phyloP scores from a whole-genome alignment of 1,140 invertebrate genomes.

The Ostrea edulis region DNA sequence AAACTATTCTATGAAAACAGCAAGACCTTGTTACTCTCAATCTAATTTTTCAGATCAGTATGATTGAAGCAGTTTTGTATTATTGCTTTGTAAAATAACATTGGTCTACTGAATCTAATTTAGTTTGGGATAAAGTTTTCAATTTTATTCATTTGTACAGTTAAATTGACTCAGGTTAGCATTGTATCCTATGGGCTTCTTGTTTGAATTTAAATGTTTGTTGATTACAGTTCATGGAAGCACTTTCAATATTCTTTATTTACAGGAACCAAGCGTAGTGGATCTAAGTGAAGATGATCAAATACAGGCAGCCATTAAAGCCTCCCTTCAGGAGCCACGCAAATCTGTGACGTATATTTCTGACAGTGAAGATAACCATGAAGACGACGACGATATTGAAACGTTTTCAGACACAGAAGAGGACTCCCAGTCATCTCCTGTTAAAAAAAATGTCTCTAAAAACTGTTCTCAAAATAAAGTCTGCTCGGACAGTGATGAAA shows the following conservation, averaged over 20 bases:
- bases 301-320: slow-evolving; percentile 80
- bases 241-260: background rate
- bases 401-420: slow-evolving; percentile 77
- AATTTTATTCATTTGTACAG: too few species aligned
- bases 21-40: too few species aligned
- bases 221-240: background rate
- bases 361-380: slow-evolving; percentile 70
- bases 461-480: background rate
- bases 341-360: slow-evolving; percentile 56
- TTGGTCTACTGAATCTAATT: too few species aligned
- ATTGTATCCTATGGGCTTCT: too few species aligned
- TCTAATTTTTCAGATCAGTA: too few species aligned
- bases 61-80: too few species aligned
- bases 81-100: too few species aligned
- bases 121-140: too few species aligned
- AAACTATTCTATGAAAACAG: too few species aligned
- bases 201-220: too few species aligned
- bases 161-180: too few species aligned
- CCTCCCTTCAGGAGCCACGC: slow-evolving; percentile 72
- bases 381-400: slow-evolving; percentile 75
- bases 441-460: slow-evolving; percentile 24
- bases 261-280: slow-evolving; percentile 72
- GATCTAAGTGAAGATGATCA: slow-evolving; percentile 81
- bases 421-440: slow-evolving; percentile 52
- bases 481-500: background rate